These are phyloP conservation scores for Marmota monax DNA, from an alignment of 2,113 vertebrate genomes.

Conservation along the genomic window DNA sequence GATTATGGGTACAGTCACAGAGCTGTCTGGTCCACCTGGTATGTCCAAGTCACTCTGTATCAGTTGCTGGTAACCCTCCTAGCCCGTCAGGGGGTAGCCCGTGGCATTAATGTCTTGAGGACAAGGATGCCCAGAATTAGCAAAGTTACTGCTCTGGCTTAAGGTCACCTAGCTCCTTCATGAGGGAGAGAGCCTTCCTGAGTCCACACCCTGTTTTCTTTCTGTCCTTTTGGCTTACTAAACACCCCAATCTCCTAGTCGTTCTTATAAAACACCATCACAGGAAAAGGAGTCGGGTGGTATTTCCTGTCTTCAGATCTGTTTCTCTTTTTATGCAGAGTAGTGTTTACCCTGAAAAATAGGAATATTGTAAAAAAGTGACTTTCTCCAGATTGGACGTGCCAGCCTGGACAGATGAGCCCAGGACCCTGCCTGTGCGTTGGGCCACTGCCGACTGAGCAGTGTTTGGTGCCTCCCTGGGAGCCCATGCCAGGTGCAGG, in stretches of 20 bases:
- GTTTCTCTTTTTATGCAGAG: slow-evolving; percentile 45
- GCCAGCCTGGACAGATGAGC: slow-evolving; percentile 67
- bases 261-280: slow-evolving; percentile 58
- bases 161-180: not conserved
- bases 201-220: slow-evolving; percentile 16
- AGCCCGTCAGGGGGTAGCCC: not conserved
- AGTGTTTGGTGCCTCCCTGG: not conserved
- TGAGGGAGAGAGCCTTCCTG: slow-evolving; percentile 10
- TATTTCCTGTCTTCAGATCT: slow-evolving; percentile 68
- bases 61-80: not conserved
- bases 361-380: slow-evolving; percentile 27
- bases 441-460: not conserved
- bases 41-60: not conserved
- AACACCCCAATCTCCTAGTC: slow-evolving; percentile 30
- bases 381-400: not conserved
- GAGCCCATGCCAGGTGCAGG: slow-evolving; percentile 37
- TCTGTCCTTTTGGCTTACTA: slow-evolving; percentile 19
- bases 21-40: not conserved
- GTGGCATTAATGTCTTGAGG: not conserved
- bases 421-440: slow-evolving; percentile 3
- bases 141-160: not conserved
- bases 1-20: not conserved
- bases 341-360: slow-evolving; percentile 42
- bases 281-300: slow-evolving; percentile 60
- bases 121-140: not conserved